Percentiles rank a stretch among this genome's conserved stretches.
Conservation (phyloP, 2,888 invertebrate genomes). For the Eupeodes latifasciatus region DNA sequence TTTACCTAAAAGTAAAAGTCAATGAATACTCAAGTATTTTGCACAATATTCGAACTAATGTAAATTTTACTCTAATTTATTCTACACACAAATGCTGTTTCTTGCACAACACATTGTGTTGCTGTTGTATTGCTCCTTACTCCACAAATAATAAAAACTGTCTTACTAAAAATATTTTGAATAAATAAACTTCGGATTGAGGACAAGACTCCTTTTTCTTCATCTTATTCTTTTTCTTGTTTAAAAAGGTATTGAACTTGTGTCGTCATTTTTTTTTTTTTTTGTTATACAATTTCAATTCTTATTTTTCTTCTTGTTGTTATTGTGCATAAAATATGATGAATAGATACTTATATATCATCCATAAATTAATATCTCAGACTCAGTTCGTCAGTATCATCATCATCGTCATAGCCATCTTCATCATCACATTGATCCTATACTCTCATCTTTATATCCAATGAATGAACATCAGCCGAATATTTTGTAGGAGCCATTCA, state of each 20-base stretch:
- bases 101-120: no score
- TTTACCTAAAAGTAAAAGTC: no score
- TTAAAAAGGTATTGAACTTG: constrained; percentile 31
- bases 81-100: no score
- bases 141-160: no score
- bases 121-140: no score
- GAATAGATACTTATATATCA: constrained; percentile 1
- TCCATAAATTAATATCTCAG: constrained; percentile 28
- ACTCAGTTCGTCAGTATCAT: constrained; percentile 36
- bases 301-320: constrained; percentile 9
- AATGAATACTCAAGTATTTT: no score
- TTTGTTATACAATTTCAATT: constrained; percentile 37
- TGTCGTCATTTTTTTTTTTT: constrained; percentile 49
- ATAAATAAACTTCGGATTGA: no score
- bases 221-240: not conserved
- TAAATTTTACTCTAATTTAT: no score
- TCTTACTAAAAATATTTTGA: no score
- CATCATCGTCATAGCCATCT: constrained; percentile 4
- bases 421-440: constrained; percentile 32
- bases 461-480: constrained; percentile 31
- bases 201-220: constrained; percentile 11
- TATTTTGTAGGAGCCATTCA: not conserved
- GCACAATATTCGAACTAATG: no score
- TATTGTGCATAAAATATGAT: not conserved
- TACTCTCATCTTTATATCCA: constrained; percentile 18